A percentile compares a stretch with the other conserved stretches of the same genome.
Conservation (phyloP, 2,797 vertebrate species). For the Anguilla anguilla region DNA sequence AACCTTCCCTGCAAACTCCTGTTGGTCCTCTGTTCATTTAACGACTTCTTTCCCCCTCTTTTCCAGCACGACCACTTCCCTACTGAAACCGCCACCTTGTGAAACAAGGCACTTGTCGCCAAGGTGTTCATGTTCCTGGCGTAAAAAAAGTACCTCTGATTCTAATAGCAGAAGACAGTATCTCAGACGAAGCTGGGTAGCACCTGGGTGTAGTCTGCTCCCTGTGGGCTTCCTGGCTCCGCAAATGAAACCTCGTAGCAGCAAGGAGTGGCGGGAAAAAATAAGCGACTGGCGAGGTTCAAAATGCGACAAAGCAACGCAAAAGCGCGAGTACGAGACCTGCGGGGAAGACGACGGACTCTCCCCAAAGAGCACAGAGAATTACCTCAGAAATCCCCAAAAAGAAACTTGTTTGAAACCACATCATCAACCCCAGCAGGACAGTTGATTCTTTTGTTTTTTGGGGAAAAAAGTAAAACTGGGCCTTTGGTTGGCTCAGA, state of each 20-base stretch:
- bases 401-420: not conserved
- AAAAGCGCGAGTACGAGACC: not conserved
- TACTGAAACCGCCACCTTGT: not conserved
- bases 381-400: not conserved
- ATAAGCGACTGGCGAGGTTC: not conserved
- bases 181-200: not conserved
- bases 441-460: not conserved
- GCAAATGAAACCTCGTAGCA: not conserved
- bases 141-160: not conserved
- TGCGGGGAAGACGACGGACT: not conserved
- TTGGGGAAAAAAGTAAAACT: not conserved
- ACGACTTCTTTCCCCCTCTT: not conserved
- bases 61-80: not conserved
- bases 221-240: not conserved
- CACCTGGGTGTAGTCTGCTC: not conserved
- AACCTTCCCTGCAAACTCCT: not conserved
- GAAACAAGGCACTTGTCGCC: not conserved
- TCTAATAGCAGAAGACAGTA: not conserved
- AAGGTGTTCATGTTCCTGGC: not conserved
- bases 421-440: not conserved
- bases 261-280: not conserved
- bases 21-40: not conserved
- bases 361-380: not conserved
- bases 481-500: not conserved
- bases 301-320: not conserved